Evolutionary conservation across 37 sponge, comb jelly and placozoan species (phyloP).

Genomic region (Cladorhizidae sp.): DNA sequence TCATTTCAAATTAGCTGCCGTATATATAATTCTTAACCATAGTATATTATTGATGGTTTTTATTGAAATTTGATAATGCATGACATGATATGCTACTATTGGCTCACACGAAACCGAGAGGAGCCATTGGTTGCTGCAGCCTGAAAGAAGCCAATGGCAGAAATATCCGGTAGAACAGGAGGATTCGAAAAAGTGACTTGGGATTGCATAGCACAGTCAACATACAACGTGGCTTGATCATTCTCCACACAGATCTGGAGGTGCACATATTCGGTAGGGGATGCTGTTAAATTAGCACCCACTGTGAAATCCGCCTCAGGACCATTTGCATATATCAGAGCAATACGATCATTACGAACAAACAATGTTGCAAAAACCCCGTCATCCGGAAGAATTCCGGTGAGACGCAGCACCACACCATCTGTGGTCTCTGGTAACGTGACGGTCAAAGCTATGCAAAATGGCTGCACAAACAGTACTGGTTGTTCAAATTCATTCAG

Average conservation of each 20-base stretch:
- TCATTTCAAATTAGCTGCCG: too few species aligned
- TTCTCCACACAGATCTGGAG: slow-evolving; percentile 3
- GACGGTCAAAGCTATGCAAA: neutral
- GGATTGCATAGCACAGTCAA: neutral
- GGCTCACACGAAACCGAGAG: too few species aligned
- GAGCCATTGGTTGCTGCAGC: neutral
- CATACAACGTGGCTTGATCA: neutral
- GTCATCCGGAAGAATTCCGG: neutral
- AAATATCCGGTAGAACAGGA: neutral
- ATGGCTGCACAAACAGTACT: neutral
- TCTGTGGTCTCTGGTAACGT: neutral
- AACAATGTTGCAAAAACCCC: neutral
- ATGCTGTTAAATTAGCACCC: too few species aligned
- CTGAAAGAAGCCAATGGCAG: neutral
- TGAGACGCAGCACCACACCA: neutral
- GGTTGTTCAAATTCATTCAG: too few species aligned
- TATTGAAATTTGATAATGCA: too few species aligned
- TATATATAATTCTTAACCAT: too few species aligned
- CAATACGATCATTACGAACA: too few species aligned
- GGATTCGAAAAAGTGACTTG: neutral
- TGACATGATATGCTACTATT: too few species aligned
- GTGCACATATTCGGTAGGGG: neutral
- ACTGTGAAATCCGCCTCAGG: too few species aligned
- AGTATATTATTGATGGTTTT: too few species aligned
- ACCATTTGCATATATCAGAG: too few species aligned